Evolutionary conservation across 2,113 vertebrate species (phyloP).

Genomic region (Tauraco erythrolophus): DNA sequence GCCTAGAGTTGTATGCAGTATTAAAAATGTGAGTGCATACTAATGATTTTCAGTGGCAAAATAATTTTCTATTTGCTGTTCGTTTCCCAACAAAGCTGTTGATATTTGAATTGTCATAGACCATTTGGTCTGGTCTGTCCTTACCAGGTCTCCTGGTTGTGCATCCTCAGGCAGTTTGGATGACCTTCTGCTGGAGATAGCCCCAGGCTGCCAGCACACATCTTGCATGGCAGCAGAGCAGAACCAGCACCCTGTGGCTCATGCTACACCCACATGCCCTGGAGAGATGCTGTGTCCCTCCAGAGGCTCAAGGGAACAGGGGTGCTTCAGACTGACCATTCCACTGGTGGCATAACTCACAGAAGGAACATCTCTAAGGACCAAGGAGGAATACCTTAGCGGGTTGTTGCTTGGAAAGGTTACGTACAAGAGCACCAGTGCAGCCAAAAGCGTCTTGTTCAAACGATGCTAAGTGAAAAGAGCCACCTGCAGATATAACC

Average conservation of each 20-base stretch:
- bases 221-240: background rate
- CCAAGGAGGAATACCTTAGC: background rate
- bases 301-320: background rate
- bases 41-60: background rate
- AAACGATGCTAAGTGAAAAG: background rate
- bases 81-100: background rate
- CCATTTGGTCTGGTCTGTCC: background rate
- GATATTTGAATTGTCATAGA: background rate
- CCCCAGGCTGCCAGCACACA: background rate
- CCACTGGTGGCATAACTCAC: background rate
- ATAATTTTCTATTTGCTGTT: background rate
- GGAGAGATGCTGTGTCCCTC: background rate
- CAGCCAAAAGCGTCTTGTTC: background rate
- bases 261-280: accelerated
- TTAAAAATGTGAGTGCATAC: background rate
- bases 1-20: background rate
- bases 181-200: background rate
- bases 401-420: background rate
- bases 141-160: background rate
- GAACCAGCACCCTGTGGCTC: background rate
- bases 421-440: background rate
- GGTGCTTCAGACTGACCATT: background rate
- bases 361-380: background rate
- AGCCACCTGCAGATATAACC: background rate
- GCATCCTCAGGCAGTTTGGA: background rate